Conservation (phyloP, 2,888 invertebrate species). For the Microdon myrmicae region DNA sequence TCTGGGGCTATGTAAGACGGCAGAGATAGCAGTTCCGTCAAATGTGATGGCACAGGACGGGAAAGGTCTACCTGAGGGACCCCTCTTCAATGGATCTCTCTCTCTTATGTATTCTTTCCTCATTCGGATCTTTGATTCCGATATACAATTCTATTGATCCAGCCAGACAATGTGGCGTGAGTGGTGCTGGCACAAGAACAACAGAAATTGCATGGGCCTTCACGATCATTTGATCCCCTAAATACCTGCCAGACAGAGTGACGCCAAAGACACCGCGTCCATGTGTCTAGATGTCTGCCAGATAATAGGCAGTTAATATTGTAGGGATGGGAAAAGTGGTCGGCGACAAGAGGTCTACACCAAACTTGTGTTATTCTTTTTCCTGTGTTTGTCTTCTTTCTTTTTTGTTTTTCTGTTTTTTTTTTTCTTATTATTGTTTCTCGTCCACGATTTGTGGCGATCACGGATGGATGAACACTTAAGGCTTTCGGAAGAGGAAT, state of each 20-base stretch:
- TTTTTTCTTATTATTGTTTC: background rate
- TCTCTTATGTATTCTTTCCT: constrained; percentile 31
- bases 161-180: constrained; percentile 51
- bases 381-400: constrained; percentile 1
- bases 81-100: constrained; percentile 43
- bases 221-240: constrained; percentile 42
- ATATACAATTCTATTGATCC: constrained; percentile 50
- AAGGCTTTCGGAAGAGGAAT: constrained; percentile 23
- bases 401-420: constrained; percentile 2
- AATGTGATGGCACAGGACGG: constrained; percentile 45
- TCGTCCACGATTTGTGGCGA: constrained; percentile 15
- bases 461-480: constrained; percentile 40
- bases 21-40: constrained; percentile 44
- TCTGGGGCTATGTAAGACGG: constrained; percentile 9
- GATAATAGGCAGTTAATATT: background rate
- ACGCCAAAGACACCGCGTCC: constrained; percentile 48
- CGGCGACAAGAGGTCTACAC: constrained; percentile 4
- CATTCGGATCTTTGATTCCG: constrained; percentile 18
- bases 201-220: constrained; percentile 16
- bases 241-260: constrained; percentile 53
- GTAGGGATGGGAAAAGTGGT: background rate
- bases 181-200: constrained; percentile 35
- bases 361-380: constrained; percentile 26
- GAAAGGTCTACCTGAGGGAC: constrained; percentile 28
- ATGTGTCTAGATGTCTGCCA: constrained; percentile 23